A percentile compares a stretch with the other conserved stretches of the same genome.
Conservation (phyloP, 2,797 vertebrate genomes). For the Xenentodon cancila region DNA sequence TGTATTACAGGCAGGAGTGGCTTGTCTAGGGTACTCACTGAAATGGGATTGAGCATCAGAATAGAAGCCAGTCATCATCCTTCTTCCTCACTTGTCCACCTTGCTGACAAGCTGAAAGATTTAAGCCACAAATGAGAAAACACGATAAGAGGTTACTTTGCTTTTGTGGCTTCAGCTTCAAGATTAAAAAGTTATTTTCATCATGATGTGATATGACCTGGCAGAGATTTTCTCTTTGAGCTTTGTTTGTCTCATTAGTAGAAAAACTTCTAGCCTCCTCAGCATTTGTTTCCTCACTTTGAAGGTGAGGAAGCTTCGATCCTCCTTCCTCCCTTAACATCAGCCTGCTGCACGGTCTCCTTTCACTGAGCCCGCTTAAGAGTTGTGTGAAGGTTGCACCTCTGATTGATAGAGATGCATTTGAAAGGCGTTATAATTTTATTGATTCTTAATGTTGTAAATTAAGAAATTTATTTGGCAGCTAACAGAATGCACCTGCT, state of each 20-base stretch:
- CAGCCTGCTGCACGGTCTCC: conserved; percentile 24
- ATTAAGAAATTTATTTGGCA: conserved; percentile 98
- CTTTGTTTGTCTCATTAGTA: conserved; percentile 59
- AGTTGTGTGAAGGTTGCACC: conserved; percentile 60
- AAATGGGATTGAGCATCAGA: conserved; percentile 83
- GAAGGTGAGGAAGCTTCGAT: conserved; percentile 38
- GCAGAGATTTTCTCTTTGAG: conserved; percentile 28
- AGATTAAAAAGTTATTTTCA: conserved; percentile 46
- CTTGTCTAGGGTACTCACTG: conserved; percentile 80
- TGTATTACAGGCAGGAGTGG: conserved; percentile 81
- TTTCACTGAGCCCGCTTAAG: conserved; percentile 43
- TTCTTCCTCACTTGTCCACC: conserved; percentile 79
- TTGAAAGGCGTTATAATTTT: conserved; percentile 98
- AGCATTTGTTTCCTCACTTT: conserved; percentile 38
- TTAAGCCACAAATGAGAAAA: conserved; percentile 70
- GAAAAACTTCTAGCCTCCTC: conserved; percentile 61
- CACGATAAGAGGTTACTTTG: conserved; percentile 58
- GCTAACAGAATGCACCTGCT: conserved; percentile 92
- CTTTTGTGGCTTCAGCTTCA: conserved; percentile 27
- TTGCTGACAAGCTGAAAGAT: conserved; percentile 73
- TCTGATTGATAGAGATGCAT: conserved; percentile 92
- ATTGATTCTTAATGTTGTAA: conserved; percentile 99
- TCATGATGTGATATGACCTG: conserved; percentile 19
- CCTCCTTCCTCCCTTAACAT: conserved; percentile 13
- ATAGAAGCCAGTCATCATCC: conserved; percentile 74